Base-by-base conservation (phyloP, 2,888 invertebrate genomes). In the Harpagoxenus sublaevis region DNA sequence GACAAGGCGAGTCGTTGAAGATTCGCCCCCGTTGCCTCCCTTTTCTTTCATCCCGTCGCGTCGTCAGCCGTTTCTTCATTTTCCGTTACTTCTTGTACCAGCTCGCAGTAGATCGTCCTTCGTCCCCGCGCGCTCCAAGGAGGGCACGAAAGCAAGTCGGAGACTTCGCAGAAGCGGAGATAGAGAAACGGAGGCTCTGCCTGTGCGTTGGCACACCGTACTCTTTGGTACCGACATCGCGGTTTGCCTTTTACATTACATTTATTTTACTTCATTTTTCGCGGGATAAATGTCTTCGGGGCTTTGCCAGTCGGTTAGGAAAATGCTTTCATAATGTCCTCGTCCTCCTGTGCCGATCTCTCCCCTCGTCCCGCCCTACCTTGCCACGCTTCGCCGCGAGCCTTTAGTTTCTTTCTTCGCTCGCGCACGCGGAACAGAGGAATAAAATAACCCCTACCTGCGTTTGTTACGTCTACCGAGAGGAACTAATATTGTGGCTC, bases 231-330 rank as follows among this genome's bases (percentile, higher is more conserved):
- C 87, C 83, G 45, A 42, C 86, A 71, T 81, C 79, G 82, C 87
- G 87, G 86, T 92, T 90, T 92, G 88, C 88, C 85, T 86, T 91
- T 90, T 90, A 89, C 91, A 89, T 91, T 91, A 88, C 89, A 89
- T 91, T 92, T 92, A 89, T 90, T 91, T 92, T 91, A 90, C 91
- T 91, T 88, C 87, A 92, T 92, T 92, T 92, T 89, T 91, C 90
- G 87, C 89, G 86, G 86, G 91, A 92, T 89, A 88, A 90, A 90
- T 90, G 90, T 88, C 90, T 92, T 90, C 88, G 89, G 89, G 90
- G 90, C 90, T 91, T 91, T 89, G 84, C 89, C 88, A 88, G 91
- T 91, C 90, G 88, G 89, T 92, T 91, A 88, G 87, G 88, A 90
- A 92, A 92, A 92, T 92, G 89, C 91, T 92, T 91, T 91, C 83